These are phyloP conservation scores for Acomys russatus DNA, from an alignment of 2,797 vertebrate genomes.

Conservation along the genomic window DNA sequence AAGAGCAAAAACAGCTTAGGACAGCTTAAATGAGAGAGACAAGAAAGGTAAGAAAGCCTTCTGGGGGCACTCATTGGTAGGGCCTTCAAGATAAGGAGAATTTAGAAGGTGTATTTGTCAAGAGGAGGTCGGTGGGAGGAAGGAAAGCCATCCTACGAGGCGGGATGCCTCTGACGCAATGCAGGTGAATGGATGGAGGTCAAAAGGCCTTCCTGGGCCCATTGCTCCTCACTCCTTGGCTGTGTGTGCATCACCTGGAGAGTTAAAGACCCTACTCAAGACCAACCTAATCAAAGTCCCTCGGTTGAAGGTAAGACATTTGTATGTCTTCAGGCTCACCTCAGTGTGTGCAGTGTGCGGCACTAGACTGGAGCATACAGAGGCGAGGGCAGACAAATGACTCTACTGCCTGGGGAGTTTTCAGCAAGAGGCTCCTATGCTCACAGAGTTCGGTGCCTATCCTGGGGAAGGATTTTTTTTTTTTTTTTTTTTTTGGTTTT, in stretches of 20 bases:
- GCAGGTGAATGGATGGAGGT: neutral
- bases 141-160: conserved; percentile 4
- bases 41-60: neutral
- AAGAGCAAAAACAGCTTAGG: neutral
- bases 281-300: conserved; percentile 30
- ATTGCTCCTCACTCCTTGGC: neutral
- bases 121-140: neutral
- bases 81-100: neutral
- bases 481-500: neutral
- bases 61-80: neutral
- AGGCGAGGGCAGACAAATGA: neutral
- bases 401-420: neutral
- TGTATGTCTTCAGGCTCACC: neutral
- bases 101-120: neutral
- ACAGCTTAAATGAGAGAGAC: conserved; percentile 12
- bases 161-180: neutral
- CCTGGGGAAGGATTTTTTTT: neutral
- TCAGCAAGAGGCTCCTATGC: accelerated
- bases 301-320: neutral
- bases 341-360: neutral
- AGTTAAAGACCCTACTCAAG: conserved; percentile 23
- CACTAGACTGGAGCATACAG: neutral
- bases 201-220: conserved; percentile 6
- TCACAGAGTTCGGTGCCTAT: neutral
- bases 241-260: neutral